Conservation (phyloP, 2,888 invertebrate genomes). For the Drosophila ustulata region DNA sequence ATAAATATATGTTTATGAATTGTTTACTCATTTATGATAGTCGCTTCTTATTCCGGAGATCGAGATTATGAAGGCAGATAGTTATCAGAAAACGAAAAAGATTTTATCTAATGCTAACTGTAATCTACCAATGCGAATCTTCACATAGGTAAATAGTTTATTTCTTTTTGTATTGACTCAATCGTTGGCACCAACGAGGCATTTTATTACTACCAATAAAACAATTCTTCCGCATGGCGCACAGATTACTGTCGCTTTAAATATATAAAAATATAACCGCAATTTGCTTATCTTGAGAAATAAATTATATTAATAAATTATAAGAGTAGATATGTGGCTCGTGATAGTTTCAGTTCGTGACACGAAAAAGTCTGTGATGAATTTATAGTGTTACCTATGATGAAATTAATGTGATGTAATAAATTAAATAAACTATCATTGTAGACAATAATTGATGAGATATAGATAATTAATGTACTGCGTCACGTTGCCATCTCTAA, state of each 20-base stretch:
- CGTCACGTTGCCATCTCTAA: not conserved
- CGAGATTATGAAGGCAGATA: not conserved
- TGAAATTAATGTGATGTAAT: conserved; percentile 6
- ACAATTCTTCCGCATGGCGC: not conserved
- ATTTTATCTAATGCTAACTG: not conserved
- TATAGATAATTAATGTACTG: not conserved
- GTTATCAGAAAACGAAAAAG: not conserved
- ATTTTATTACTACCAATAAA: not conserved
- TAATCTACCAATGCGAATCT: not conserved
- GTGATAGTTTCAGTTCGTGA: conserved; percentile 7
- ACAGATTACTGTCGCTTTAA: not conserved
- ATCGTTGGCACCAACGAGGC: not conserved
- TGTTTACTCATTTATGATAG: not conserved
- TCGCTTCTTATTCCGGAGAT: not conserved
- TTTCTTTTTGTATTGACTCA: not conserved
- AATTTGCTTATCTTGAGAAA: conserved; percentile 23
- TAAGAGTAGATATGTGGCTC: conserved; percentile 11
- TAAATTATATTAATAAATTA: conserved; percentile 15
- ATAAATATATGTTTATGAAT: not conserved
- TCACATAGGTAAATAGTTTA: not conserved
- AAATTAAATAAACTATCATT: not conserved
- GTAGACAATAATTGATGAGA: not conserved
- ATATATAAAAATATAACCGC: conserved; percentile 2
- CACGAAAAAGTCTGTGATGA: not conserved
- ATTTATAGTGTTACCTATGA: not conserved